phyloP scores from a whole-genome alignment of 2,113 vertebrate species.

The Centropristis striata region DNA sequence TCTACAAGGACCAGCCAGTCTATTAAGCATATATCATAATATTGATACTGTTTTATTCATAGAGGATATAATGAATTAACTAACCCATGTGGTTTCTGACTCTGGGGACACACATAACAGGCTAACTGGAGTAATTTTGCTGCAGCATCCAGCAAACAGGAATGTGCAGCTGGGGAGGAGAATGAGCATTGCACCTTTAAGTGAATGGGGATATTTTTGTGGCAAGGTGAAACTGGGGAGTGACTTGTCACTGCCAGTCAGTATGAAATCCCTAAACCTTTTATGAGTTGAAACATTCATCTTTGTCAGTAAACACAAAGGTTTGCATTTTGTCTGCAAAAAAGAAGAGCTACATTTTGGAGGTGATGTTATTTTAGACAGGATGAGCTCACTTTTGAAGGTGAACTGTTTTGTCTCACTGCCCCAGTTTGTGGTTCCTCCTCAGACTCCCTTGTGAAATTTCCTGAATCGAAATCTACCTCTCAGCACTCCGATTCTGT shows the following conservation, averaged over 20 bases:
- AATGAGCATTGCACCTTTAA: constrained; percentile 54
- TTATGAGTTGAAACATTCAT: constrained; percentile 10
- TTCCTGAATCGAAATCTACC: constrained; percentile 35
- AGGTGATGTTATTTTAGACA: constrained; percentile 5
- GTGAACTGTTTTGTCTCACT: constrained; percentile 62
- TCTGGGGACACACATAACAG: not conserved
- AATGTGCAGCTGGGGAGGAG: constrained; percentile 37
- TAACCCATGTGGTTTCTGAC: constrained; percentile 7
- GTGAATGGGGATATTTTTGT: constrained; percentile 48
- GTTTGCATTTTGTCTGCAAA: not conserved
- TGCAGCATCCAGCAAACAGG: constrained; percentile 58
- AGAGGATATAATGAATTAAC: not conserved
- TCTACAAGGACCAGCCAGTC: not conserved
- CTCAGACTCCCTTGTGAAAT: constrained; percentile 68
- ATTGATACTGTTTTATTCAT: not conserved
- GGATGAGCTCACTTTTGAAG: constrained; percentile 56
- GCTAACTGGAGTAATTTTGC: constrained; percentile 15
- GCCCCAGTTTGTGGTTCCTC: constrained; percentile 59
- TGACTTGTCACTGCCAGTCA: constrained; percentile 46
- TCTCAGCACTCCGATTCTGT: constrained; percentile 22
- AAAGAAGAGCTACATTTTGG: not conserved
- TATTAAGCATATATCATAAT: not conserved
- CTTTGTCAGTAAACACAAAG: constrained; percentile 14
- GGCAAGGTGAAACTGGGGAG: constrained; percentile 64
- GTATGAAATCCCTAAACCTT: constrained; percentile 31